Conservation (phyloP, 30 jellyfish, hydroid and myxozoan genomes). For the Hydractinia echinata region DNA sequence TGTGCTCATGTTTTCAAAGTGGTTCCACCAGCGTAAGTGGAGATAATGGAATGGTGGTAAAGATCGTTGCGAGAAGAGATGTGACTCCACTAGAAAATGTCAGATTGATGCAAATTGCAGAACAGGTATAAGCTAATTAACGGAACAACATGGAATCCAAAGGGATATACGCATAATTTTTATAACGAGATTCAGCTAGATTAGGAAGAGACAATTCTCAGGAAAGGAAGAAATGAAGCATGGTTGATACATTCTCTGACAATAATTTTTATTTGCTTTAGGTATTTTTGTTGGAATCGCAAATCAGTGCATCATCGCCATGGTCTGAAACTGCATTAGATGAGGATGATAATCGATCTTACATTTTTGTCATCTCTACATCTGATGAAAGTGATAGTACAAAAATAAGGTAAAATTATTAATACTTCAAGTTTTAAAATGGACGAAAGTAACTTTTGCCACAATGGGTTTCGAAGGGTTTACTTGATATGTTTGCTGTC, state of each 20-base stretch:
- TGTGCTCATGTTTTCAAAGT: slow-evolving; percentile 58
- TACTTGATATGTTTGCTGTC: too few relatives aligned
- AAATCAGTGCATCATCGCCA: slow-evolving; percentile 53
- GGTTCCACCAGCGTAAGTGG: slow-evolving; percentile 88
- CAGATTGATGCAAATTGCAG: slow-evolving; percentile 81
- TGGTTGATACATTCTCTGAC: neutral
- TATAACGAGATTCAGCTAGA: too few relatives aligned
- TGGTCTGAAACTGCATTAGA: slow-evolving; percentile 54
- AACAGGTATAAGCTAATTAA: slow-evolving; percentile 54
- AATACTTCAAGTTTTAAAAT: too few relatives aligned
- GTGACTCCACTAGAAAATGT: slow-evolving; percentile 56
- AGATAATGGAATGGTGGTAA: slow-evolving; percentile 85
- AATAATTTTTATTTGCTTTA: neutral
- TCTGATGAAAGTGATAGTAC: slow-evolving; percentile 62
- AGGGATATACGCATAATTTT: too few relatives aligned
- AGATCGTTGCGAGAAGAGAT: slow-evolving; percentile 89
- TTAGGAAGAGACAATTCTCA: too few relatives aligned
- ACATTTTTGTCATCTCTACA: slow-evolving; percentile 60
- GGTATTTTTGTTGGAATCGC: slow-evolving; percentile 93
- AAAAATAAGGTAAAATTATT: slow-evolving; percentile 53
- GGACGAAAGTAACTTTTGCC: too few relatives aligned
- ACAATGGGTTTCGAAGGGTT: too few relatives aligned
- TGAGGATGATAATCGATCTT: slow-evolving; percentile 84
- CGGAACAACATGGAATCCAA: too few relatives aligned
- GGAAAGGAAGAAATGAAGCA: too few relatives aligned